Evolutionary conservation across 2,797 vertebrate species (phyloP), one percentile per base, ranked within the genome.

Genomic region (Anguilla marmorata): DNA sequence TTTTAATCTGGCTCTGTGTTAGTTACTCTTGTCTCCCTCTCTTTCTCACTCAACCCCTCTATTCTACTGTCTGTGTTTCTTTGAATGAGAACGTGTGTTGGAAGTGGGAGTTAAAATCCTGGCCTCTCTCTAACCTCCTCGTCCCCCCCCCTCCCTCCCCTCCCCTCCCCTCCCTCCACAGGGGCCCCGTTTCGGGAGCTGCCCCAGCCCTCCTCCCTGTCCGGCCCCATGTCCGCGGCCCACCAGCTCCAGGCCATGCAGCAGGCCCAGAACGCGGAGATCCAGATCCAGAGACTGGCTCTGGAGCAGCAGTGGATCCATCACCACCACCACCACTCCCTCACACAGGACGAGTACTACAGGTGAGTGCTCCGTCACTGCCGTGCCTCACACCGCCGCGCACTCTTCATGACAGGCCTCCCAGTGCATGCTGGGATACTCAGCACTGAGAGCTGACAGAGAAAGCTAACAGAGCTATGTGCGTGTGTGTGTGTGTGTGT

Each of bases 191-290:
- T 99, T 95, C 97, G 98, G 95, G 98, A 99, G 93, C 94, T 99
- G 94, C 98, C 98, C 12, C 96, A 96, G 93, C 97, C 97, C 88
- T 97, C 97, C 93, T 99, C 98, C 79, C 97, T 99, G 66, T 97
- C 97, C 0, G 96, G 97, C 8, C 98, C 97, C 60, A 99, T 99
- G 97, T 99, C 98, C 0, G 98, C 98, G 74, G 98, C 98, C 3
- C 98, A 99, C 90, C 98, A 99, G 96, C 97, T 99, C 90, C 98
- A 99, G 97, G 98, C 98, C 95, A 99, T 99, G 99, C 99, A 99
- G 82, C 99, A 99, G 79, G 98, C 98, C 8, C 99, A 99, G 97
- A 99, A 97, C 0, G 98, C 99, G 0, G 99, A 99, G 96, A 96
- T 99, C 95, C 99, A 99, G 95, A 98, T 99, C 94, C 99, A 99